Base-by-base conservation (phyloP, 1,140 invertebrate genomes). In the Drosophila miranda region DNA sequence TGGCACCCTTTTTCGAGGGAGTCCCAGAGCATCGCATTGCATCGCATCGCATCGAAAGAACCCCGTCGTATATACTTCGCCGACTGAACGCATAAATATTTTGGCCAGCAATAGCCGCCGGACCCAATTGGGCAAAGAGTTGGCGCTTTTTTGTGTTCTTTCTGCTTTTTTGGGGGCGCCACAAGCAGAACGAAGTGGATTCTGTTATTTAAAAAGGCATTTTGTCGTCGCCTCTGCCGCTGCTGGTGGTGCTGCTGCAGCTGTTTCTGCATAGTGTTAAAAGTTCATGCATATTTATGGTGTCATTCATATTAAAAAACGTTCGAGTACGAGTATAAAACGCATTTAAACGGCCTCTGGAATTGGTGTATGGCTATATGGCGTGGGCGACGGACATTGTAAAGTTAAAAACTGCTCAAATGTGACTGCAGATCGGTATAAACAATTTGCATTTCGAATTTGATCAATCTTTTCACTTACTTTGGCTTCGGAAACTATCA, bases 221-320 rank as follows among this genome's bases (percentile, higher is more conserved):
- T 87, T 87, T 62, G 54, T 21, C 59, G 55, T 8, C 41, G 44
- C 21, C 21, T 16, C 28, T 16, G 43, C 43, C 42, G 44, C 42
- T 28, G 19, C 19, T 19, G 19, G 19, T 19, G 19, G 19, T 34
- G 51, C 14, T 4, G 53, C 50, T 80, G 61, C 77, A 84, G 60
- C 81, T 86, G 81, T 86, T 86, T 78, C 67, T 76, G 82, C 66
- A 82, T 78, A 87, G 82, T 87, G 82, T 87, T 87, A 87, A 87
- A 87, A 82, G 78, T 87, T 87, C 82, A 87, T 87, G 82, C 82
- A 87, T 87, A 87, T 87, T 87, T 87, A 87, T 87, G 82, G 82
- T 78, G 67, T 87, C 82, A 87, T 87, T 87, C 82, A 87, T 87
- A 87, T 87, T 87, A 87, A 87, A 86, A 76, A 71, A 57, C 70